Base-by-base conservation (phyloP, 2,113 vertebrate species). In the Perccottus glenii region DNA sequence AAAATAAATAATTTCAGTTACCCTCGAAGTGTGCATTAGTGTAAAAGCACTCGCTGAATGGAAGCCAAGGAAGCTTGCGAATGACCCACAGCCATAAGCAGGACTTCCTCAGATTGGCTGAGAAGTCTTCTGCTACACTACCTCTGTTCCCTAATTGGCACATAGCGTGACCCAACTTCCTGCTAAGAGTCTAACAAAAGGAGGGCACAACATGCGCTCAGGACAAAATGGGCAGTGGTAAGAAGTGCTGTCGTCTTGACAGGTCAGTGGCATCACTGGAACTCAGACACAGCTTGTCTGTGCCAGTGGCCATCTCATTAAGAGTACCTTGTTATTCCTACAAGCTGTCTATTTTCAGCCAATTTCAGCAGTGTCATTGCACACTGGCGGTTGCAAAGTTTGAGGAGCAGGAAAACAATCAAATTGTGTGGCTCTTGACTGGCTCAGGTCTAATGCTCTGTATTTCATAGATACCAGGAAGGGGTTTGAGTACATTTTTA, bases 61-160 rank as follows among this genome's bases (percentile, higher is more conserved):
- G 70, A 68, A 60, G 47, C 46, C 67, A 56, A 68, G 47, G 62
- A 51, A 63, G 48, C 46, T 83, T 79, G 76, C 64, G 73, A 76
- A 83, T 82, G 78, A 81, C 68, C 73, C 60, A 61, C 50, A 66
- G 71, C 85, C 73, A 80, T 77, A 72, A 57, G 55, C 9, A 2
- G 59, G 76, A 57, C 73, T 79, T 78, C 16, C 60, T 73, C 38
- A 58, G 73, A 83, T 69, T 60, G 75, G 72, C 73, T 49, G 70
- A 78, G 72, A 72, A 83, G 78, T 82, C 82, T 77, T 75, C 67
- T 47, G 36, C 63, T 70, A 64, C 78, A 69, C 47, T 82, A 77
- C 73, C 84, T 81, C 72, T 81, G 62, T 82, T 81, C 70, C 68
- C 70, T 91, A 92, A 90, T 91, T 91, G 89, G 88, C 87, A 81